Evolutionary conservation across 2,113 vertebrate genomes (phyloP), one percentile per base, ranked within the genome.

Genomic region (Trogon melanurus): DNA sequence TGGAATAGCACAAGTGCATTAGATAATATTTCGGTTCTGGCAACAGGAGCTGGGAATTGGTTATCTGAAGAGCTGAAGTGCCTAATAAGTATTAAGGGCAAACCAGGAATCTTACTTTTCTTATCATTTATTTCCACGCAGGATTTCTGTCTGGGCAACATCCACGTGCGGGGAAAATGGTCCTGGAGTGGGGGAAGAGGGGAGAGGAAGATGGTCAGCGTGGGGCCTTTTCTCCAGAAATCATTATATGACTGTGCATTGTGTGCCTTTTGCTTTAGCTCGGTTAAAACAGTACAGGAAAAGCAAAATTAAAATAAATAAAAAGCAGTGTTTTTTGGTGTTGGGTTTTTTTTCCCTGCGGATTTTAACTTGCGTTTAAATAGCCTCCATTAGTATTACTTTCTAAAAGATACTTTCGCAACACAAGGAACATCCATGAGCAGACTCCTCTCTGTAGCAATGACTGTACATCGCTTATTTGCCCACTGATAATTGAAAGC

Each of bases 141-240:
- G 50, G 13, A 17, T 94, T 66, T 89, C n/a, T 54, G 2, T 57
- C 47, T 75, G 65, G 38, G 23, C 67, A 16, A 76, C 0, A 2
- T 75, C 74, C 34, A 11, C 2, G 8, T 72, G 34, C 29, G 61
- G 30, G 32, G 74, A 27, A 27, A 60, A 20, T 17, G 29, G 29
- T 69, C 1, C 0, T 29, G 18, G 9, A 1, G 12, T 11, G 29
- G 16, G 56, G 15, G 16, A 45, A 17, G 3, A 16, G 51, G 51
- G 60, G 25, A 70, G 34, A 41, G 9, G 54, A 79, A 26, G n/a
- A 29, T 36, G n/a, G 5, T 80, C 41, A 41, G 13, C 14, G 9
- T 11, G 44, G 30, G 13, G 4, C 18, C 30, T 54, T 48, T 75
- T 29, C 51, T 86, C 38, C 11, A 53, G 53, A 72, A 78, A n/a